phyloP scores from a whole-genome alignment of 2,797 vertebrate genomes.

The Anableps anableps region DNA sequence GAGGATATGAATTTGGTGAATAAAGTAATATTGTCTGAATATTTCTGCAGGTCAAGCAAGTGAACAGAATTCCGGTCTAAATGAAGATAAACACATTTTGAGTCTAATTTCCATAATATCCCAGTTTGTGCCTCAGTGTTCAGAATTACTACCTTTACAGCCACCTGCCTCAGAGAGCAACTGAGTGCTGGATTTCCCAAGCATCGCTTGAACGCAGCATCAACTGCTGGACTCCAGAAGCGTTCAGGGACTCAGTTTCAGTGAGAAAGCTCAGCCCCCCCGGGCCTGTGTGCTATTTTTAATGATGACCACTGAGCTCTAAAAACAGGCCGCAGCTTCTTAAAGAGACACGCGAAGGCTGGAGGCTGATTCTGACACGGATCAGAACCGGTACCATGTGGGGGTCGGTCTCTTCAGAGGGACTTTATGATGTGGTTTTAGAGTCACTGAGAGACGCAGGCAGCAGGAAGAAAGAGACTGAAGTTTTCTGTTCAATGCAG shows the following conservation, averaged over 20 bases:
- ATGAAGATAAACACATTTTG: neutral
- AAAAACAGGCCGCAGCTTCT: slow-evolving; percentile 68
- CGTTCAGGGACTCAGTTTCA: slow-evolving; percentile 61
- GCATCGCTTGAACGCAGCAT: slow-evolving; percentile 37
- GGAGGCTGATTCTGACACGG: neutral
- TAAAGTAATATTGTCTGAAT: neutral
- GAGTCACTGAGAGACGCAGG: neutral
- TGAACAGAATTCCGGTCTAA: neutral
- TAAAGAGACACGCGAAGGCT: slow-evolving; percentile 54
- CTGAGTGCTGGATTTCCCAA: neutral
- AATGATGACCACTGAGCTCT: slow-evolving; percentile 59
- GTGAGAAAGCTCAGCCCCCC: slow-evolving; percentile 27
- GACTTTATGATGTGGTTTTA: neutral
- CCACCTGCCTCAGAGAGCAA: neutral
- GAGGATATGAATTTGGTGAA: neutral
- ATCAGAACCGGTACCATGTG: neutral
- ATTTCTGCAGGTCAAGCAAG: neutral
- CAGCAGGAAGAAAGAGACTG: too few relatives aligned
- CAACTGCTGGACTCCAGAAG: slow-evolving; percentile 40
- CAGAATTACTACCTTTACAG: neutral
- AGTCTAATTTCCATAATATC: neutral
- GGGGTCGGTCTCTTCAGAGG: neutral
- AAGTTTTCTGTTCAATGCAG: neutral
- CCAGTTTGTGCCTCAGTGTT: neutral
- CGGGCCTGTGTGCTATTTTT: slow-evolving; percentile 71